phyloP scores from a whole-genome alignment of 2,888 invertebrate species.

The Morinoia aosen region DNA sequence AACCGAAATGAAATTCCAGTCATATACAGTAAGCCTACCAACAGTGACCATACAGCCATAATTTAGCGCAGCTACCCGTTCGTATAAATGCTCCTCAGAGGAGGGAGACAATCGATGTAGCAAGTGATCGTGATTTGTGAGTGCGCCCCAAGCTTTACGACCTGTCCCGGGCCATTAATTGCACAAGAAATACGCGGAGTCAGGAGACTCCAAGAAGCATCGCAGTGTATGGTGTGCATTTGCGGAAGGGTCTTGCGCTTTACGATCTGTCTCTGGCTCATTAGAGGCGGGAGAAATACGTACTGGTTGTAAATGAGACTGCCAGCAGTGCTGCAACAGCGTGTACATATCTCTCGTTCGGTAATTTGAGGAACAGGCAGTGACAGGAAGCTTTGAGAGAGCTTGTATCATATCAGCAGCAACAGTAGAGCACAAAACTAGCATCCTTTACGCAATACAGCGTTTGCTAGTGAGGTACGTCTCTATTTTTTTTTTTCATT shows the following conservation, averaged over 20 bases:
- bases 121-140: not conserved
- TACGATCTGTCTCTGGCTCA: constrained; percentile 17
- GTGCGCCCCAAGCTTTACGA: not conserved
- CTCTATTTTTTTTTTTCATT: too few species aligned
- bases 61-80: not conserved
- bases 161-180: not conserved
- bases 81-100: not conserved
- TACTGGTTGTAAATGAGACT: not conserved
- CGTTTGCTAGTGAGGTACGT: not conserved
- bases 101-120: not conserved
- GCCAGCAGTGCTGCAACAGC: not conserved
- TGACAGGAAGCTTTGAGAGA: not conserved
- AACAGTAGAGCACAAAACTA: not conserved
- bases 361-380: not conserved
- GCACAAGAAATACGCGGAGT: not conserved
- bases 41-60: not conserved
- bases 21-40: not conserved
- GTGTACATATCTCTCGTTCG: not conserved
- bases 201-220: not conserved
- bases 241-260: not conserved
- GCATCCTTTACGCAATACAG: not conserved
- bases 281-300: not conserved
- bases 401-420: not conserved
- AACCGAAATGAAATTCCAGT: too few species aligned
- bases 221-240: not conserved